Evolutionary conservation across 1,140 invertebrate genomes (phyloP).

Genomic region (Hirudo medicinalis): DNA sequence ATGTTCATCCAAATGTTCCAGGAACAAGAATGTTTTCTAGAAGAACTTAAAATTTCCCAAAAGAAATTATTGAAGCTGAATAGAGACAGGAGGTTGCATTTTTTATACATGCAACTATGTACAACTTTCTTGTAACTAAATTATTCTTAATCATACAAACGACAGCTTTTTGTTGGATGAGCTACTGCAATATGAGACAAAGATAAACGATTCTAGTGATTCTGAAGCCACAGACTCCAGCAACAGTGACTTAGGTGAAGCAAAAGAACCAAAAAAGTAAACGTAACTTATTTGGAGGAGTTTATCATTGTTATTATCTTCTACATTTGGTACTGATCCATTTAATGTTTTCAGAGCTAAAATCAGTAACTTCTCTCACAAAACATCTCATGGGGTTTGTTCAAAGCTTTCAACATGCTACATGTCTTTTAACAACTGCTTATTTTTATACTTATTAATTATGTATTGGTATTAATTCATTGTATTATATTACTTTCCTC

Average conservation of each 20-base stretch:
- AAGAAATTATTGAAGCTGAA: slow-evolving; percentile 7
- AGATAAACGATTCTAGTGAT: neutral
- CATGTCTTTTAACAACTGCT: too few relatives aligned
- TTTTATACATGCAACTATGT: neutral
- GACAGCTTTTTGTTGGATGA: slow-evolving; percentile 3
- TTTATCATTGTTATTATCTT: neutral
- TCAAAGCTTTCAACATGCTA: neutral
- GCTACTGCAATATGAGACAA: neutral
- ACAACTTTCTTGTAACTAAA: neutral
- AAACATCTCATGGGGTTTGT: neutral
- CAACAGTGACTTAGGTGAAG: neutral
- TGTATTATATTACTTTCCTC: too few relatives aligned
- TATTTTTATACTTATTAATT: too few relatives aligned
- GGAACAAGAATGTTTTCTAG: slow-evolving; percentile 12
- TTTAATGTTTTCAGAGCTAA: too few relatives aligned
- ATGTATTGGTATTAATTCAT: too few relatives aligned
- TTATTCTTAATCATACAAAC: neutral
- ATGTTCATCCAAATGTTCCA: neutral
- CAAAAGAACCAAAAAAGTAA: neutral
- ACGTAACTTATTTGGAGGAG: neutral
- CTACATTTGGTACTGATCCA: neutral
- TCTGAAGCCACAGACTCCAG: slow-evolving; percentile 3
- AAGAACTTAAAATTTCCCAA: slow-evolving; percentile 5
- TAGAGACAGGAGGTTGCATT: slow-evolving; percentile 1
- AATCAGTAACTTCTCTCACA: neutral